These are phyloP conservation scores for Rhogogaster chlorosoma DNA, from an alignment of 2,888 invertebrate genomes.

Conservation along the genomic window DNA sequence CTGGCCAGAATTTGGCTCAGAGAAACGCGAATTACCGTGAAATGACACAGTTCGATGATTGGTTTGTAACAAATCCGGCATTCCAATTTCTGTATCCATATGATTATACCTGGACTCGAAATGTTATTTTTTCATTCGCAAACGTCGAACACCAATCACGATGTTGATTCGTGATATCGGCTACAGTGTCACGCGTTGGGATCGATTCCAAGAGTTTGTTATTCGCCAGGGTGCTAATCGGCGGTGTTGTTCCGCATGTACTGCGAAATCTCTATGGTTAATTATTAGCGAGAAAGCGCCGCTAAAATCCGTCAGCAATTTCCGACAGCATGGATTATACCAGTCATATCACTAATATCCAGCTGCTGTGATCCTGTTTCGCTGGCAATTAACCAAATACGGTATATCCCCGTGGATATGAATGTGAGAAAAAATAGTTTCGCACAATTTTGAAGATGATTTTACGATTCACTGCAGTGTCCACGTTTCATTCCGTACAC, in stretches of 20 bases:
- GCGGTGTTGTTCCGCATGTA: not conserved
- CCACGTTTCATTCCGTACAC: not conserved
- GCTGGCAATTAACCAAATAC: not conserved
- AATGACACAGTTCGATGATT: not conserved
- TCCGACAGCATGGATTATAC: not conserved
- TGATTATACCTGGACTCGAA: not conserved
- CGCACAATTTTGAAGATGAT: not conserved
- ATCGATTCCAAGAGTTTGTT: not conserved
- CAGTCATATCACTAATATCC: not conserved
- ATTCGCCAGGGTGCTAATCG: not conserved
- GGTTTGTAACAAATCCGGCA: not conserved
- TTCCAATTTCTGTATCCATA: not conserved
- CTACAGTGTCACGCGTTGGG: not conserved
- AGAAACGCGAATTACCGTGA: not conserved
- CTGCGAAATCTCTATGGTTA: not conserved
- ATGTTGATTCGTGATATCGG: not conserved
- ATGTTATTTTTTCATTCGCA: not conserved
- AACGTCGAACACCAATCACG: not conserved
- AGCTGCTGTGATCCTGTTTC: not conserved
- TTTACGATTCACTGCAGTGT: not conserved
- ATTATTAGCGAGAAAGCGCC: not conserved
- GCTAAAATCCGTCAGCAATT: constrained; percentile 7
- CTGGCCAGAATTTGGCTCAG: not conserved
- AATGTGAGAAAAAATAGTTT: not conserved
- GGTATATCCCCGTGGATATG: not conserved